Conservation (phyloP, 2,797 vertebrate species). For the Australoheros facetus region DNA sequence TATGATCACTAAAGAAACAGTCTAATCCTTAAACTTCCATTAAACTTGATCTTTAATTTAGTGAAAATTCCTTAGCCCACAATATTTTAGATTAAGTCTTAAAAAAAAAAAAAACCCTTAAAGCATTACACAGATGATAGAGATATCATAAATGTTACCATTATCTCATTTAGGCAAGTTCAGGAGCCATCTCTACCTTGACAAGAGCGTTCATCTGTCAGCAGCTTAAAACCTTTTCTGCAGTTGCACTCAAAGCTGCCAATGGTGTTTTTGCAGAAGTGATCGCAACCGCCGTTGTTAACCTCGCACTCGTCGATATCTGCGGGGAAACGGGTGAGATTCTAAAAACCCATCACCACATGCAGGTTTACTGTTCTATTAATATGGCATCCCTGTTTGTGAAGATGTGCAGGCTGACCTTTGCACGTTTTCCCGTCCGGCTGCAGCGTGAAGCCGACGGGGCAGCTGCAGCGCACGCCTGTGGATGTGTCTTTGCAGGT, state of each 20-base stretch:
- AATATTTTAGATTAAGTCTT: too few relatives aligned
- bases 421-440: constrained; percentile 95
- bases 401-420: constrained; percentile 80
- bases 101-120: too few relatives aligned
- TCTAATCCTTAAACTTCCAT: not conserved
- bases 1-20: not conserved
- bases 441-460: constrained; percentile 93
- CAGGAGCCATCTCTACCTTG: constrained; percentile 84
- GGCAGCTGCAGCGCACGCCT: constrained; percentile 97
- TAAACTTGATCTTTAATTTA: not conserved
- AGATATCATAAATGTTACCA: not conserved
- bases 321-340: constrained; percentile 58
- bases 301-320: constrained; percentile 96
- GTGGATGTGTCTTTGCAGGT: constrained; percentile 99
- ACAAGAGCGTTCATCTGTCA: constrained; percentile 95
- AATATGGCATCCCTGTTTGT: not conserved
- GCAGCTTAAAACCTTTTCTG: constrained; percentile 95
- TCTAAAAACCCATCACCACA: not conserved
- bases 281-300: constrained; percentile 92
- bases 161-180: not conserved
- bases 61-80: not conserved
- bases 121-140: too few relatives aligned
- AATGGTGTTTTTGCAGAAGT: constrained; percentile 96
- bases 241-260: constrained; percentile 99
- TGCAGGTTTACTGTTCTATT: not conserved